Evolutionary conservation across 2,113 vertebrate species (phyloP).

Genomic region (Ailuropoda melanoleuca): DNA sequence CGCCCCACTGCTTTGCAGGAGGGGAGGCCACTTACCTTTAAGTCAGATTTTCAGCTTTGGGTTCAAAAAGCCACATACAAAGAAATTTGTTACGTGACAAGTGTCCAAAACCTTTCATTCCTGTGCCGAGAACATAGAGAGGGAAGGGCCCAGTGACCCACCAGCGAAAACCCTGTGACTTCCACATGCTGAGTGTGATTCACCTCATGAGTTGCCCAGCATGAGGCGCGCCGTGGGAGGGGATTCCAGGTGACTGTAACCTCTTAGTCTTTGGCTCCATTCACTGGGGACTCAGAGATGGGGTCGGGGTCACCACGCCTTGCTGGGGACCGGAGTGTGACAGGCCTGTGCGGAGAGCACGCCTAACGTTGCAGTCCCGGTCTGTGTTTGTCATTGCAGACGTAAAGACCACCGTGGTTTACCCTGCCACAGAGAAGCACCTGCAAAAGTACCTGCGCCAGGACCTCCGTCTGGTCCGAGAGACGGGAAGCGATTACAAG

Average conservation of each 20-base stretch:
- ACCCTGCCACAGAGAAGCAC: conserved; percentile 95
- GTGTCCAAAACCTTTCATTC: not conserved
- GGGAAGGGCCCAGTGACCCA: not conserved
- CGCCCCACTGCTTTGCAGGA: not conserved
- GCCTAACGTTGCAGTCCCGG: not conserved
- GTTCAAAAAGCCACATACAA: not conserved
- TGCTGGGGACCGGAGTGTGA: not conserved
- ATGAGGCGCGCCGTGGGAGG: not conserved
- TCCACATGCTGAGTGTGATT: not conserved
- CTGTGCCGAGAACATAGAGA: not conserved
- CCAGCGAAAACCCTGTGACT: not conserved
- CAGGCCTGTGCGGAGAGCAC: not conserved
- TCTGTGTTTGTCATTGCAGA: conserved; percentile 83
- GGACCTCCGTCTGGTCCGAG: conserved; percentile 90
- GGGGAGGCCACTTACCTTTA: not conserved
- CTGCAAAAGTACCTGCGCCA: conserved; percentile 92
- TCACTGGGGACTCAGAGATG: not conserved
- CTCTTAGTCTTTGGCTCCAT: not conserved
- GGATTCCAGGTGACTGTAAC: not conserved
- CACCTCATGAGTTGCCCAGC: not conserved
- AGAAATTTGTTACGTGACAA: not conserved
- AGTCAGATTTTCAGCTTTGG: not conserved
- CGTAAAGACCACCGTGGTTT: conserved; percentile 94
- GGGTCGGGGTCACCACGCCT: fast-evolving
- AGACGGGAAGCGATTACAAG: conserved; percentile 90